Evolutionary conservation across 2,113 vertebrate species (phyloP), one percentile per base, ranked within the genome.

Genomic region (Cacatua alba): DNA sequence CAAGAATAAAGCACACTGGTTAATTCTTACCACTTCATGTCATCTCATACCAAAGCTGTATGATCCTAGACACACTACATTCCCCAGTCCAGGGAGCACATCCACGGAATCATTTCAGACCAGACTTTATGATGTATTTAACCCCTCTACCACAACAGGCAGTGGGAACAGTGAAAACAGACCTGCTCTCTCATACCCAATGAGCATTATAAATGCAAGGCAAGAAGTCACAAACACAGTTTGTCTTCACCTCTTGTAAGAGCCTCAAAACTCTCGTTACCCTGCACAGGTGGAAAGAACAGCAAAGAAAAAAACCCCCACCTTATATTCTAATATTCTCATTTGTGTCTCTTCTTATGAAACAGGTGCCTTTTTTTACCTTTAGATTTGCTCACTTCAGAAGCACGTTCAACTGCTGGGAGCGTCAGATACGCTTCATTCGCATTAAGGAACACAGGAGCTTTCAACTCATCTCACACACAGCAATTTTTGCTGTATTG

Each of bases 351-450:
- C 86, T 71, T 69, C 76, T 69, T 83, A 60, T 13, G 28, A 92
- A 91, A 83, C 82, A 12, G 12, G 55, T 49, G 90, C 52, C 62
- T 91, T 90, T 96, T 90, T 82, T 82, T 97, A 77, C 53, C 70
- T 94, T 94, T 84, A 88, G 79, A 94, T 70, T 84, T 83, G n/a
- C 44, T 85, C 71, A 70, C 82, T 85, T 92, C 81, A 81, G 55
- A 91, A 92, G 29, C 1, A 44, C 24, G 44, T 48, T 93, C 83
- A 84, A 78, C 71, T 83, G 68, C 57, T 74, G 51, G 2, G 11
- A 88, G 55, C 20, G 65, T 79, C 91, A 82, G 93, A 92, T 85
- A 97, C 41, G 84, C 92, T 94, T 93, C 87, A 72, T 94, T 81
- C 0, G 1, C 75, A 82, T 86, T 87, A 91, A 86, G 83, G 94